A percentile compares a stretch with the other conserved stretches of the same genome.
phyloP scores from a whole-genome alignment of 2,888 invertebrate species.

The Stegophylla sp. region DNA sequence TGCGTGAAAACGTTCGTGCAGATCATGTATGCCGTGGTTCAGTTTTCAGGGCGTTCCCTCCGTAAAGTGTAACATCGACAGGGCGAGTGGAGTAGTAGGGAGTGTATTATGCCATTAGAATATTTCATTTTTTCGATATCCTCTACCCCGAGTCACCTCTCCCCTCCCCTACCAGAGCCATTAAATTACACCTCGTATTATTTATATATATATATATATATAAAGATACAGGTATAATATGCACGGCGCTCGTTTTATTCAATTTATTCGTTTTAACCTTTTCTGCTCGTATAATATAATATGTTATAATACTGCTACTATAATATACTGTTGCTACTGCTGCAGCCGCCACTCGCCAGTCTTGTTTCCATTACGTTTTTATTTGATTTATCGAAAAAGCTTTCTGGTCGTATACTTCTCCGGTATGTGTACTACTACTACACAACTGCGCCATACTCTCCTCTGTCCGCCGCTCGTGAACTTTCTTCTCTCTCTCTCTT shows the following conservation, averaged over 20 bases:
- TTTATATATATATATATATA: too few relatives aligned
- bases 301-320: too few relatives aligned
- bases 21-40: too few relatives aligned
- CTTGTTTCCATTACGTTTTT: conserved; percentile 42
- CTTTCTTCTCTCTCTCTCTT: background rate
- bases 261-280: conserved; percentile 2
- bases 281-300: background rate
- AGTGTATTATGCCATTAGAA: too few relatives aligned
- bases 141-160: too few relatives aligned
- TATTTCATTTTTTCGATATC: too few relatives aligned
- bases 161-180: too few relatives aligned
- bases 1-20: too few relatives aligned
- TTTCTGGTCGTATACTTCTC: conserved; percentile 17
- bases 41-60: too few relatives aligned
- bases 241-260: background rate
- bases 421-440: background rate
- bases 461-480: background rate
- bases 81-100: too few relatives aligned
- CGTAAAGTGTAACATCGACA: too few relatives aligned
- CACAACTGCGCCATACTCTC: background rate
- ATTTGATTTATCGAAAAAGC: conserved; percentile 55
- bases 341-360: background rate
- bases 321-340: background rate
- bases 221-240: background rate
- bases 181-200: too few relatives aligned